phyloP scores from a whole-genome alignment of 2,888 invertebrate species.

The Dolichopus griseipennis region DNA sequence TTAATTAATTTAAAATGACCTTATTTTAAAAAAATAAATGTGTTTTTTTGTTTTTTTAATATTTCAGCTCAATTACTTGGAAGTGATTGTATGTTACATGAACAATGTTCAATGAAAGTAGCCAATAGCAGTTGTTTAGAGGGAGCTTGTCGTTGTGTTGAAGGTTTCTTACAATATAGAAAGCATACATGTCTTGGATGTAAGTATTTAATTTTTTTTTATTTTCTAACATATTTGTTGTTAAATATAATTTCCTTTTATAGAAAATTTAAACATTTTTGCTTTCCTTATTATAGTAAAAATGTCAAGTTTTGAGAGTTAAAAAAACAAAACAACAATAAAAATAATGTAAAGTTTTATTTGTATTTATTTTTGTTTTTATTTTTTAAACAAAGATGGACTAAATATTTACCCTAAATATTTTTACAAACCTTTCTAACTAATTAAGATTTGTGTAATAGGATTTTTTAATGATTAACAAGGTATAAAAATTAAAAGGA shows the following conservation, averaged over 20 bases:
- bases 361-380: background rate
- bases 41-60: conserved; percentile 17
- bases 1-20: no score
- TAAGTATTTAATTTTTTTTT: conserved; percentile 50
- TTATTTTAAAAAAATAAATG: no score
- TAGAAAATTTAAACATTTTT: background rate
- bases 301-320: no score
- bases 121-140: conserved; percentile 79
- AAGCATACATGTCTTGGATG: conserved; percentile 84
- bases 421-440: background rate
- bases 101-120: conserved; percentile 81
- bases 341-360: background rate
- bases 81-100: conserved; percentile 70
- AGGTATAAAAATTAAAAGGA: no score
- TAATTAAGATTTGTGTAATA: no score
- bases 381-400: background rate
- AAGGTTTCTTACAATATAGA: conserved; percentile 77
- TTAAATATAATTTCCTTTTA: background rate
- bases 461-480: no score
- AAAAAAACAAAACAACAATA: no score
- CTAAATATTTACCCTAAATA: no score
- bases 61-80: conserved; percentile 72
- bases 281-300: background rate
- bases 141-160: conserved; percentile 73
- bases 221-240: background rate